Evolutionary conservation across 2,113 vertebrate species (phyloP).

Genomic region (Asarcornis scutulata): DNA sequence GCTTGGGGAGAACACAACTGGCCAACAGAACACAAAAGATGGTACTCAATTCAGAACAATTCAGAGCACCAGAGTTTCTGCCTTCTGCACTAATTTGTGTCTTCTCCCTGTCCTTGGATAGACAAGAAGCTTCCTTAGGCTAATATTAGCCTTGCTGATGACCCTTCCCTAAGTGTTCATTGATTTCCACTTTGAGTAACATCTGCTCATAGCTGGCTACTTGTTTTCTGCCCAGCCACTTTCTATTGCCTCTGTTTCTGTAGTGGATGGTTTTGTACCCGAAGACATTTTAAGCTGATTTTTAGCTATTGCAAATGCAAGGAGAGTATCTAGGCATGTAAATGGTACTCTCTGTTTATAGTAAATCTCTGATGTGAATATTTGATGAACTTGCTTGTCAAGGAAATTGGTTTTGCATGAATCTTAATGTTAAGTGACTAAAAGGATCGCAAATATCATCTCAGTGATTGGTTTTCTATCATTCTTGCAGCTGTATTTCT

Average conservation of each 20-base stretch:
- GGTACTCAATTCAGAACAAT: background rate
- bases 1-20: background rate
- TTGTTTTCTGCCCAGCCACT: background rate
- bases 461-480: background rate
- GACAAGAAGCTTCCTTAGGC: background rate
- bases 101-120: background rate
- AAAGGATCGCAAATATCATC: constrained; percentile 19
- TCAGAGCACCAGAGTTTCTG: background rate
- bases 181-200: background rate
- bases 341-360: background rate
- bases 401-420: constrained; percentile 40
- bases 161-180: background rate
- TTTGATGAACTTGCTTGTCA: constrained; percentile 1
- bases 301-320: background rate
- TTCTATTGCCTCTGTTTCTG: background rate
- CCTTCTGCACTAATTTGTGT: background rate
- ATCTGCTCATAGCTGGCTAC: background rate
- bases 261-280: background rate
- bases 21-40: background rate
- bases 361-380: background rate
- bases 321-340: background rate
- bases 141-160: background rate
- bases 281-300: background rate
- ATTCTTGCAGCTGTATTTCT: constrained; percentile 21
- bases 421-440: constrained; percentile 48